Conservation (phyloP, 2,888 invertebrate genomes). For the Chrysotoxum bicinctum region DNA sequence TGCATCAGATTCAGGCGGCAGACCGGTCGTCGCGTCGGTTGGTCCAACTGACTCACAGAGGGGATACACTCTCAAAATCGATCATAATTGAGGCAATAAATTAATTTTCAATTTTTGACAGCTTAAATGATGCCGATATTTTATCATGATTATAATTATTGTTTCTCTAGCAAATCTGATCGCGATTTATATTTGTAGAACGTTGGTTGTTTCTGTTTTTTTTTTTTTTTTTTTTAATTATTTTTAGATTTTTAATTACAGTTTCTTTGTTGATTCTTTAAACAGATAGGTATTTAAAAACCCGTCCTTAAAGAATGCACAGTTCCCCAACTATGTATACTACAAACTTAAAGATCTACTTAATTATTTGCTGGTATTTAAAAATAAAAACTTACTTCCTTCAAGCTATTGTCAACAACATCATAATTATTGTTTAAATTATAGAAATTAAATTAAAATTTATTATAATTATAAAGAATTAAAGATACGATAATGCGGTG, state of each 20-base stretch:
- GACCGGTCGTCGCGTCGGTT: not conserved
- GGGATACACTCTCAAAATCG: slow-evolving; percentile 38
- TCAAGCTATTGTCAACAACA: not conserved
- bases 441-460: not conserved
- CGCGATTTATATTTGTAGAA: not conserved
- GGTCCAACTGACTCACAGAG: slow-evolving; percentile 21
- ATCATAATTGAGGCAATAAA: slow-evolving; percentile 65
- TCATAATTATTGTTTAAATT: not conserved
- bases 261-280: slow-evolving; percentile 21
- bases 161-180: slow-evolving; percentile 37
- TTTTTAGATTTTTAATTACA: slow-evolving; percentile 20
- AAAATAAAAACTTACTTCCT: not conserved
- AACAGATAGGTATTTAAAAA: not conserved
- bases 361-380: not conserved
- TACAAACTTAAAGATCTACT: not conserved
- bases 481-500: not conserved
- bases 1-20: not conserved
- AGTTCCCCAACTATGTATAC: not conserved
- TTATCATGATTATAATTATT: slow-evolving; percentile 61
- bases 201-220: not conserved
- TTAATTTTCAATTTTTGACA: slow-evolving; percentile 65
- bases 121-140: slow-evolving; percentile 62
- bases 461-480: not conserved
- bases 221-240: not conserved
- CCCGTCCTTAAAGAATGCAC: not conserved